Evolutionary conservation across 1,140 invertebrate genomes (phyloP), one percentile per base, ranked within the genome.

Genomic region (Chelonus insularis): DNA sequence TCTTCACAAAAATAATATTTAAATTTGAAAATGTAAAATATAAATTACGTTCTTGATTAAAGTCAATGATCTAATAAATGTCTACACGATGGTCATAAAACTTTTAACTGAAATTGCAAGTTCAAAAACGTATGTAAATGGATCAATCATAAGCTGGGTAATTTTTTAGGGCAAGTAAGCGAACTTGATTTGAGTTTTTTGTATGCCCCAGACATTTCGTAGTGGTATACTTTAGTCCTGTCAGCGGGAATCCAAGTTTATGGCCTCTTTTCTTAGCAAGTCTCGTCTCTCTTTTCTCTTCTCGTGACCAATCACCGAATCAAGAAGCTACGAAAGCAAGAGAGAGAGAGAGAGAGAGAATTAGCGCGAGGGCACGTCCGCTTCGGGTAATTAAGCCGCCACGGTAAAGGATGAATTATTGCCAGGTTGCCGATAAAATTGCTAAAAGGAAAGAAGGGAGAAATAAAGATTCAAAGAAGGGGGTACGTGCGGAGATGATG

Each of bases 321-420:
- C 59, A 63, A 63, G 51, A 29, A 63, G 55, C 25, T 29, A 21
- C 16, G 41, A 20, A 9, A 54, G n/a, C 48, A 4, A 45, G n/a
- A 55, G 12, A 8, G 37, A 41, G 52, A 60, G 45, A 25, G 36
- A 12, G n/a, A 21, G 41, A 32, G 51, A 57, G 65, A 66, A 67
- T 64, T 51, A 65, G 63, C 61, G 59, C 51, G 58, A 54, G 63
- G 57, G 55, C 61, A 66, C 65, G 67, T 69, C 56, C 61, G 65
- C 68, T 43, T 20, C 52, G 65, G 66, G 66, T 68, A 72, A 70
- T 70, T 70, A 68, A 71, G 66, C 66, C 63, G 45, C 55, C 61
- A 63, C 65, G 59, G 65, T 63, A 29, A 61, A 68, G 65, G 68
- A 71, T 71, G 65, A 71, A 71, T 71, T 69, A 68, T 68, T 58